Evolutionary conservation across 2,797 vertebrate genomes (phyloP).

Genomic region (Cryptoblepharus egeriae): DNA sequence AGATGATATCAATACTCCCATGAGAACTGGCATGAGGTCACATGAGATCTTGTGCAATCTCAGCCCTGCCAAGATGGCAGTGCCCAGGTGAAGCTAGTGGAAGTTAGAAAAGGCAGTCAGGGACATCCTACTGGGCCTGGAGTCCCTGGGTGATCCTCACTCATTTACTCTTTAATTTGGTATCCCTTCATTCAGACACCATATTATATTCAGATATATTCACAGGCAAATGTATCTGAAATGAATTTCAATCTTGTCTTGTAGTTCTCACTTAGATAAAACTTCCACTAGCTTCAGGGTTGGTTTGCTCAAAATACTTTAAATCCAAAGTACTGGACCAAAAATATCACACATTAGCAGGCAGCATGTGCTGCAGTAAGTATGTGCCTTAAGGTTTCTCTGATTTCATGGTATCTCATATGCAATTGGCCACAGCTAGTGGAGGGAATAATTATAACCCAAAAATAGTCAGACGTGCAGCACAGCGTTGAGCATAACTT

Average conservation of each 20-base stretch:
- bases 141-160: no score
- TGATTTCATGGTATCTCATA: slow-evolving; percentile 36
- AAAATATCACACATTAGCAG: slow-evolving; percentile 39
- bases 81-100: no score
- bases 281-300: not conserved
- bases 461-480: slow-evolving; percentile 10
- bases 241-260: not conserved
- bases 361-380: slow-evolving; percentile 17
- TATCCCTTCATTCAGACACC: not conserved
- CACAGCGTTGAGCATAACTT: not conserved
- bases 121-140: no score
- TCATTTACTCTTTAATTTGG: no score
- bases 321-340: slow-evolving; percentile 13
- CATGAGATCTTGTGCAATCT: no score
- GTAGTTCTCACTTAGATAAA: slow-evolving; percentile 4
- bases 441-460: slow-evolving; percentile 27
- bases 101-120: no score
- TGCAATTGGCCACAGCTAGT: slow-evolving; percentile 20
- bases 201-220: no score
- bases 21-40: no score
- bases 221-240: not conserved
- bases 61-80: no score
- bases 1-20: no score
- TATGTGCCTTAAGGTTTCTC: slow-evolving; percentile 23
- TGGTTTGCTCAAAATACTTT: slow-evolving; percentile 15